Conservation (phyloP, 92 coral and sea anemone species). For the Micromussa lordhowensis region DNA sequence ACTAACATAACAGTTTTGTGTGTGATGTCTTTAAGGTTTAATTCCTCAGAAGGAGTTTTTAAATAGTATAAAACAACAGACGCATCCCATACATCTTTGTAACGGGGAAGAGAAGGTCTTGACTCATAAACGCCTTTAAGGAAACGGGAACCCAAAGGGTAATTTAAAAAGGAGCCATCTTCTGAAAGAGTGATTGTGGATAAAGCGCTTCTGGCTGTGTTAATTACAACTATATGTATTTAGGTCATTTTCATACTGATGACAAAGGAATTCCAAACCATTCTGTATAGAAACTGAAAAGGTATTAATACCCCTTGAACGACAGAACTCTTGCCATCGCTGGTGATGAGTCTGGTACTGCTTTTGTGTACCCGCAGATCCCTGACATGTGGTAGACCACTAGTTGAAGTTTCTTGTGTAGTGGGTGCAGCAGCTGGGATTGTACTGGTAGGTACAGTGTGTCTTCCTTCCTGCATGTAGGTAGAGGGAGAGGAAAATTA, state of each 20-base stretch:
- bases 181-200: constrained; percentile 32
- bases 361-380: constrained; percentile 59
- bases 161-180: constrained; percentile 30
- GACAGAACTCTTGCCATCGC: constrained; percentile 58
- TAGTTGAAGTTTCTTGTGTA: no score
- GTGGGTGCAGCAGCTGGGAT: no score
- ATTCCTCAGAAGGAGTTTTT: constrained; percentile 23
- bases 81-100: constrained; percentile 39
- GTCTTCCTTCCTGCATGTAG: constrained; percentile 32
- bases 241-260: constrained; percentile 17
- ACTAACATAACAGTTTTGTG: constrained; percentile 41
- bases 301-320: no score
- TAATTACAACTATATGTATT: neutral
- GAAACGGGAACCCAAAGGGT: constrained; percentile 41
- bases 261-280: constrained; percentile 42
- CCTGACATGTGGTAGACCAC: constrained; percentile 56
- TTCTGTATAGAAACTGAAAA: constrained; percentile 49
- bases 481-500: constrained; percentile 30
- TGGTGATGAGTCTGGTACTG: constrained; percentile 62
- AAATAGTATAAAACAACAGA: constrained; percentile 31
- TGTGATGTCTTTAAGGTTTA: constrained; percentile 24
- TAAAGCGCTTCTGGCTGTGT: constrained; percentile 30
- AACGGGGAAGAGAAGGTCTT: constrained; percentile 35
- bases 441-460: constrained; percentile 43
- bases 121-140: constrained; percentile 27